Base-by-base conservation (phyloP, 2,113 vertebrate genomes). In the Protobothrops flavoviridis region DNA sequence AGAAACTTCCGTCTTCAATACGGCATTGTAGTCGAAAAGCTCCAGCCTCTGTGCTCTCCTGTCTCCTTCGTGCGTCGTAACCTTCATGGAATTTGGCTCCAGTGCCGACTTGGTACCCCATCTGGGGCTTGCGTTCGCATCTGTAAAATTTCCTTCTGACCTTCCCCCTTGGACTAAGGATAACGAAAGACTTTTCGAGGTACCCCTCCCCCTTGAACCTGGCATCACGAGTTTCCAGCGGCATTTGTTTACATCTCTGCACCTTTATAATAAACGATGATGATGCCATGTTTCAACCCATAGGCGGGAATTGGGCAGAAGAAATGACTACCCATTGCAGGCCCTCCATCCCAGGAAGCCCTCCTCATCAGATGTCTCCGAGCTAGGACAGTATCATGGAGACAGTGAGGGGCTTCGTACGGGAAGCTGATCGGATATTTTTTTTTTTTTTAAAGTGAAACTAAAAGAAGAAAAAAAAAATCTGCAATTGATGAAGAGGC, bases 401-500 rank as follows among this genome's bases (percentile, higher is more conserved):
- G 89, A 43, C 20, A 15, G 39, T 9, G 48, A 93, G 91, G 90
- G 93, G 5, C 50, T 56, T 2, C 86, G 5, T 57, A 33, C 29
- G 86, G 93, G 87, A 45, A 91, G 92, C 86, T 92, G 93, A 93
- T 21, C 91, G 52, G 89, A 93, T 94, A 39, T 39, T 39, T 90
- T 93, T 48, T 17, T 3, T 87, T 86, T 61, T 88, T 92, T 92
- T 56, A 91, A 89, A 69, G 91, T 88, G 69, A 69, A 92, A 95
- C 94, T 86, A 56, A 89, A 61, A 52, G 53, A 26, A 59, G 45
- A 92, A 85, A 85, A 94, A 94, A 88, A 87, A 94, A 94, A 95
- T 92, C 90, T 94, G 91, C 21, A 91, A 90, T 93, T 85, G 93
- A 69, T 29, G 4, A 95, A 93, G 91, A 95, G 56, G 88, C 91